Conservation (phyloP, 1,140 invertebrate genomes). For the Sitophilus oryzae region DNA sequence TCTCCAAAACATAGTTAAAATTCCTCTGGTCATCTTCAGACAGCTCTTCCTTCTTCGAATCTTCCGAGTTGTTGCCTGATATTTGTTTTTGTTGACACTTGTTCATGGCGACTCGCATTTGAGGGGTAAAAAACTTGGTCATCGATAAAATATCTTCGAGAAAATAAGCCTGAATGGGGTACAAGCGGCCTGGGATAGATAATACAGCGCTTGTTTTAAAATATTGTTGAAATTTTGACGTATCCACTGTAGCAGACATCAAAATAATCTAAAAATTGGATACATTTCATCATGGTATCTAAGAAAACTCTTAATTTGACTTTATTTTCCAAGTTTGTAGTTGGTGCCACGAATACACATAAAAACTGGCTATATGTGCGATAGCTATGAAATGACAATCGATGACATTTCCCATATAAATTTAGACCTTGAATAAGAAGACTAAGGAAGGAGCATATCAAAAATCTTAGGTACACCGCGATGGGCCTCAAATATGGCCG, state of each 20-base stretch:
- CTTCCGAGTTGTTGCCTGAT: not conserved
- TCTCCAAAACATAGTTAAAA: conserved; percentile 13
- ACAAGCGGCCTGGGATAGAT: conserved; percentile 73
- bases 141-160: conserved; percentile 76
- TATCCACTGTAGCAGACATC: conserved; percentile 93
- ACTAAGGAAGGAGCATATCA: no score
- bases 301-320: no score
- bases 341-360: no score
- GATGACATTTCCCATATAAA: no score
- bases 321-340: no score
- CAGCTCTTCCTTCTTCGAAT: not conserved
- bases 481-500: no score
- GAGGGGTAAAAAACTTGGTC: conserved; percentile 54
- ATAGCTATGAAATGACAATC: no score
- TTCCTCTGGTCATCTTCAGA: conserved; percentile 13
- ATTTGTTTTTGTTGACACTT: conserved; percentile 12
- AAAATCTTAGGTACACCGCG: no score
- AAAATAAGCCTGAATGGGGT: conserved; percentile 70
- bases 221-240: conserved; percentile 63
- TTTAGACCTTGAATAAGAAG: no score
- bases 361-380: no score
- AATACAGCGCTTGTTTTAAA: conserved; percentile 76
- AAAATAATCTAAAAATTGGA: conserved; percentile 57
- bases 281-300: not conserved
- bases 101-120: conserved; percentile 50